Evolutionary conservation across 2,888 invertebrate genomes (phyloP).

Genomic region (Myathropa florea): DNA sequence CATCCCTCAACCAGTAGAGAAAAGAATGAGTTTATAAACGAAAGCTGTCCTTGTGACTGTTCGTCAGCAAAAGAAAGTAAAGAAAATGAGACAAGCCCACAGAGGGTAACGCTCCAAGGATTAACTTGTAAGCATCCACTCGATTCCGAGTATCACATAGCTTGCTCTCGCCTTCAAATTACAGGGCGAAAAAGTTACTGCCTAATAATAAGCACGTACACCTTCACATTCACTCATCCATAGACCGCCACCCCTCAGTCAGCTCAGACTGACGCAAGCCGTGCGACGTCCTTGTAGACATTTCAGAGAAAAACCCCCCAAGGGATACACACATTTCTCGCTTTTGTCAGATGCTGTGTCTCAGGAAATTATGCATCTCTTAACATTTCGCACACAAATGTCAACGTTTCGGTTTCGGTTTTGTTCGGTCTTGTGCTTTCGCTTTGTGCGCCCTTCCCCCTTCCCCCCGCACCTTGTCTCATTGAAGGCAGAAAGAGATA

Average conservation of each 20-base stretch:
- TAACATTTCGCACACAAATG: slow-evolving; percentile 46
- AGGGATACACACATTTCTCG: slow-evolving; percentile 16
- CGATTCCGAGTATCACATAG: slow-evolving; percentile 27
- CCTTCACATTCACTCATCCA: slow-evolving; percentile 6
- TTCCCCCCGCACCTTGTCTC: not conserved
- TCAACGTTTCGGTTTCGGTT: slow-evolving; percentile 21
- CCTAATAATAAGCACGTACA: slow-evolving; percentile 54
- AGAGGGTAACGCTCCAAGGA: slow-evolving; percentile 31
- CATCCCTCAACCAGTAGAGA: too few species aligned
- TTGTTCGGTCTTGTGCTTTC: not conserved
- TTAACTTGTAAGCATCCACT: slow-evolving; percentile 39
- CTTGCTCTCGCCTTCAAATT: slow-evolving; percentile 23
- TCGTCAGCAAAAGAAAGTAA: not conserved
- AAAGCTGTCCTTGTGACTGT: not conserved
- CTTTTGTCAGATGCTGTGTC: slow-evolving; percentile 38
- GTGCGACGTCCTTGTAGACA: not conserved
- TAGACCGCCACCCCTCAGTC: not conserved
- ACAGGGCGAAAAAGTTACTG: slow-evolving; percentile 32
- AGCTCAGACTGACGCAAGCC: not conserved
- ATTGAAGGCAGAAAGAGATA: not conserved
- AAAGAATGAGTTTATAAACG: not conserved
- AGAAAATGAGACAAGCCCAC: not conserved
- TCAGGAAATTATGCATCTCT: slow-evolving; percentile 54
- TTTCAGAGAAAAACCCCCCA: slow-evolving; percentile 27
- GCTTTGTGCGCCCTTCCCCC: not conserved